Evolutionary conservation across 2,888 invertebrate species (phyloP), one percentile per base, ranked within the genome.

Genomic region (Xiphydria camelus): DNA sequence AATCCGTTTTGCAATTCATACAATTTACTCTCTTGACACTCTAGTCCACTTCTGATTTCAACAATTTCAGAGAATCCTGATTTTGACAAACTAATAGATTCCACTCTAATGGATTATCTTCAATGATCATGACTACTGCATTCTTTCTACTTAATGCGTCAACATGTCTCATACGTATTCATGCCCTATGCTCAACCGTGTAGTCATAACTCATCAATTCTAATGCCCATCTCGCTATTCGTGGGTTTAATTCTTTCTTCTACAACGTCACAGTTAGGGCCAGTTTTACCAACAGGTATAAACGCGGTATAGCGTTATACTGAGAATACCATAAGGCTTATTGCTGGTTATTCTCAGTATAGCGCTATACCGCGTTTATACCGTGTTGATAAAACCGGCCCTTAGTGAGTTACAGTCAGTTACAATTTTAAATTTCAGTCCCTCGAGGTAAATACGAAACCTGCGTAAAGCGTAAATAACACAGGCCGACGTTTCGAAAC

Each of bases 401-500:
- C 50, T 52, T 4, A 69, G 36, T 15, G 58, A 53, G 45, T 64
- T 54, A 43, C 64, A 68, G 41, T 69, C 63, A 0, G 64, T 67
- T 3, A 64, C 41, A 4, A 68, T 63, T 33, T 51, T 62, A 36
- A 67, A 66, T 19, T 54, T 41, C 5, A 64, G 53, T 12, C 62
- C 63, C 2, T 53, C 47, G 12, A 64, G 29, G 38, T 65, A 65
- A 33, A 64, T 36, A 1, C 56, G 45, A 41, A 68, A 66, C 12
- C 60, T 35, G n/a, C 57, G 45, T 3, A 66, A 21, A 2, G 64
- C 54, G 41, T 57, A 53, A 44, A 60, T 47, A 42, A 53, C n/a
- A n/a, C n/a, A n/a, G n/a, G n/a, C n/a, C n/a, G n/a, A n/a, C n/a
- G n/a, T n/a, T n/a, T n/a, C n/a, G n/a, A n/a, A n/a, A n/a, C n/a